Percentiles rank a stretch among this genome's conserved stretches.
These are phyloP conservation scores for Carassius carassius DNA, from an alignment of 2,113 vertebrate species.

Conservation along the genomic window DNA sequence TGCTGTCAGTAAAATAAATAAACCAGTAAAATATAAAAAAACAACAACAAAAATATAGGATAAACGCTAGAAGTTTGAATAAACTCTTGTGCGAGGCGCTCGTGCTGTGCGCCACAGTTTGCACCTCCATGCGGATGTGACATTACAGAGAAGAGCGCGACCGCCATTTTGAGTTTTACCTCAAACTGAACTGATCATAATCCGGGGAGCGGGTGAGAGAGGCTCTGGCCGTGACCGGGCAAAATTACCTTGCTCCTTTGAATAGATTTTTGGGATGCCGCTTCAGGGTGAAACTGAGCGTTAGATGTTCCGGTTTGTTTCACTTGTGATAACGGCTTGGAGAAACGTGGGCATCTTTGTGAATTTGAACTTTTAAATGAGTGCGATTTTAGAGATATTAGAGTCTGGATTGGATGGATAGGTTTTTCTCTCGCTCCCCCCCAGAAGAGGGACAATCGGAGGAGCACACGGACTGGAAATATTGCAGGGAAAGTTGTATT, in stretches of 20 bases:
- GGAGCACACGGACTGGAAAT: slow-evolving; percentile 77
- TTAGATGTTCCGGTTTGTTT: slow-evolving; percentile 58
- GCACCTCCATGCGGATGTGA: slow-evolving; percentile 95
- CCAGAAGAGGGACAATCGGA: slow-evolving; percentile 81
- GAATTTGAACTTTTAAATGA: slow-evolving; percentile 72
- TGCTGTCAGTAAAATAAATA: background rate
- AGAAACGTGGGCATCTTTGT: slow-evolving; percentile 65
- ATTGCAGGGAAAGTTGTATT: slow-evolving; percentile 69
- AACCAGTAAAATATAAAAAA: background rate
- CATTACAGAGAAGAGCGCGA: slow-evolving; percentile 88
- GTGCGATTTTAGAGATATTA: slow-evolving; percentile 68
- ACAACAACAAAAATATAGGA: background rate
- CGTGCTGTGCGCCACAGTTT: slow-evolving; percentile 64
- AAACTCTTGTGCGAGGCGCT: background rate
- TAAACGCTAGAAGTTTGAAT: background rate
- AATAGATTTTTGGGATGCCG: slow-evolving; percentile 64
- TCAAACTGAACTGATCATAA: slow-evolving; percentile 74
- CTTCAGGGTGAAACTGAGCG: slow-evolving; percentile 55
- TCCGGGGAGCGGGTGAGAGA: slow-evolving; percentile 71
- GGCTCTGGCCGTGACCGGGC: slow-evolving; percentile 72
- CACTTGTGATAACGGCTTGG: slow-evolving; percentile 46
- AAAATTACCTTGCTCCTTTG: slow-evolving; percentile 59
- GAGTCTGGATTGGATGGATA: slow-evolving; percentile 82
- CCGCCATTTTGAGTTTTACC: slow-evolving; percentile 94
- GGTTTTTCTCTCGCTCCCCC: slow-evolving; percentile 77